Evolutionary conservation across 37 sponge, comb jelly and placozoan species (phyloP).

Genomic region (Spongilla lacustris): DNA sequence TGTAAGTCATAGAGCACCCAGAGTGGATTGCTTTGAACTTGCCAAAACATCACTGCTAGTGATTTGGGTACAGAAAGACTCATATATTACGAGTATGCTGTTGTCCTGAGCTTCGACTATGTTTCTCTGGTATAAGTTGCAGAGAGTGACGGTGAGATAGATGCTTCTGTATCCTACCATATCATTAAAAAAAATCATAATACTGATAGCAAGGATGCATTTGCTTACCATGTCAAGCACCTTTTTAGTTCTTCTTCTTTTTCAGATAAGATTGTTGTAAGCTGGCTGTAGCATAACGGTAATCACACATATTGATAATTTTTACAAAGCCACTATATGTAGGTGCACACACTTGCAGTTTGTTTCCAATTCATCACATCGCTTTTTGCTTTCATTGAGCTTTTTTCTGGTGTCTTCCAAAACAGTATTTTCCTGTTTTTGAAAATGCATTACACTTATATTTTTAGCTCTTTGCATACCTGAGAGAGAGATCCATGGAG

Average conservation of each 20-base stretch:
- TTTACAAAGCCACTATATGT: background rate
- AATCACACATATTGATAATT: background rate
- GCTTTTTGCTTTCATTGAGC: background rate
- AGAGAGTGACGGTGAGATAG: background rate
- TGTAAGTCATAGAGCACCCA: too few relatives aligned
- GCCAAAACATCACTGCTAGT: too few relatives aligned
- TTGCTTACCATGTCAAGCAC: background rate
- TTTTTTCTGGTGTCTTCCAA: background rate
- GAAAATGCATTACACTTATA: too few relatives aligned
- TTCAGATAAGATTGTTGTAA: background rate
- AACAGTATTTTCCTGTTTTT: background rate
- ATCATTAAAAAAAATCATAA: background rate
- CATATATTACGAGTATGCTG: background rate
- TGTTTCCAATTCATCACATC: background rate
- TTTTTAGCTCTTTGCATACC: too few relatives aligned
- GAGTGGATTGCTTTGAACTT: too few relatives aligned
- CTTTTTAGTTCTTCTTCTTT: background rate
- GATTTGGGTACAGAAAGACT: background rate
- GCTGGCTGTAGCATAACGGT: background rate
- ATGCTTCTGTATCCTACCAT: background rate
- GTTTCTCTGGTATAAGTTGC: background rate
- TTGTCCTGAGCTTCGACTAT: background rate
- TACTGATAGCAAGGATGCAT: background rate
- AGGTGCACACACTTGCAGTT: background rate
- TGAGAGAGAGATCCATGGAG: slow-evolving; percentile 44